These are phyloP conservation scores for Hybognathus amarus DNA, from an alignment of 2,797 vertebrate genomes.

Conservation along the genomic window DNA sequence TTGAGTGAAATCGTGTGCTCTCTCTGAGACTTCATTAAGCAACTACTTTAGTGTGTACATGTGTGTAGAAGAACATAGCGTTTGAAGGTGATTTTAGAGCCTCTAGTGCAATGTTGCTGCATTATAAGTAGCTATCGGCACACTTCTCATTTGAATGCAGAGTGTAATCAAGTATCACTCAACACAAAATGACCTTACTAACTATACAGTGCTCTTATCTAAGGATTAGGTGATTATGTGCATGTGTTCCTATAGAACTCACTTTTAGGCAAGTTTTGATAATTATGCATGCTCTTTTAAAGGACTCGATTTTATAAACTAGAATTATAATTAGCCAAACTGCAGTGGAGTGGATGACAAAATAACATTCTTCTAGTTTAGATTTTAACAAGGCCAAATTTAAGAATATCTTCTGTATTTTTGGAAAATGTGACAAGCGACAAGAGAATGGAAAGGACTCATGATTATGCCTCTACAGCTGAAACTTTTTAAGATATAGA, in stretches of 20 bases:
- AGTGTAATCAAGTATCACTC: conserved; percentile 55
- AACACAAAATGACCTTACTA: conserved; percentile 48
- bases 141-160: conserved; percentile 47
- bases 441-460: not conserved
- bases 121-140: conserved; percentile 44
- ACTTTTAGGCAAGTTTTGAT: conserved; percentile 12
- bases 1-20: not conserved
- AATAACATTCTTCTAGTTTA: conserved; percentile 13
- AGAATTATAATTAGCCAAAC: conserved; percentile 35
- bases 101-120: conserved; percentile 45
- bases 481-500: not conserved
- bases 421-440: not conserved
- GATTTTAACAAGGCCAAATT: conserved; percentile 33
- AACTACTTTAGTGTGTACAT: conserved; percentile 3
- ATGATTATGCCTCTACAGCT: not conserved
- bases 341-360: not conserved
- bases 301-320: not conserved
- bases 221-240: conserved; percentile 47
- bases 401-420: conserved; percentile 11
- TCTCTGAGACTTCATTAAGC: conserved; percentile 4
- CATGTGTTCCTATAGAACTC: conserved; percentile 36
- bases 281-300: conserved; percentile 21
- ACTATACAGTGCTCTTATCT: conserved; percentile 46
- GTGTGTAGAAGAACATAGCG: not conserved
- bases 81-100: conserved; percentile 44